Conservation (phyloP, 2,113 vertebrate genomes). For the Zosterops lateralis region DNA sequence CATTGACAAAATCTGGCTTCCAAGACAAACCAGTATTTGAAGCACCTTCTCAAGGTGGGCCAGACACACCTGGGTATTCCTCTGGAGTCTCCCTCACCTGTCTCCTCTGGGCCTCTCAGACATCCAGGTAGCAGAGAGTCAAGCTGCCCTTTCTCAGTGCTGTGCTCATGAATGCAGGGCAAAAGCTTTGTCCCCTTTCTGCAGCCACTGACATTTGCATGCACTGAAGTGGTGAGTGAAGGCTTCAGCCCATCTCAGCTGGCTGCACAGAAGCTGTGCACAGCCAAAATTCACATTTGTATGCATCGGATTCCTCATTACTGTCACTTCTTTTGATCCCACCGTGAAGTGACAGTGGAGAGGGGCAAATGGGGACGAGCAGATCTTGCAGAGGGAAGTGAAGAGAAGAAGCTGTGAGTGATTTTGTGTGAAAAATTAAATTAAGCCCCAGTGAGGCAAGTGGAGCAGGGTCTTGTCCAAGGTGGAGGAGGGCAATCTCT, state of each 20-base stretch:
- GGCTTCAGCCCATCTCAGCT: rapidly evolving
- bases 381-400: neutral
- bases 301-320: neutral
- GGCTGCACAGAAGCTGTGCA: neutral
- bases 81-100: neutral
- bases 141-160: neutral
- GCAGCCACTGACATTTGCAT: too few species aligned
- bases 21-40: neutral
- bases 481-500: neutral
- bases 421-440: conserved; percentile 42
- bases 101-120: neutral
- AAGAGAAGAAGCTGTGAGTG: neutral
- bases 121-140: neutral
- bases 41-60: neutral
- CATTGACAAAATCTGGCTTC: neutral
- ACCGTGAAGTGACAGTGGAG: neutral
- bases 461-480: neutral
- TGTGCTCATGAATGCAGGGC: neutral
- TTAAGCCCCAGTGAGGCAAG: conserved; percentile 8
- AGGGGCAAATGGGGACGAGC: neutral
- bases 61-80: neutral
- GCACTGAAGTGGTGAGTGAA: neutral
- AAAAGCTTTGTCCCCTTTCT: neutral
- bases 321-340: neutral
- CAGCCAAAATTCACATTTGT: neutral